phyloP scores from a whole-genome alignment of 2,888 invertebrate genomes.

The Drosophila barbarae region DNA sequence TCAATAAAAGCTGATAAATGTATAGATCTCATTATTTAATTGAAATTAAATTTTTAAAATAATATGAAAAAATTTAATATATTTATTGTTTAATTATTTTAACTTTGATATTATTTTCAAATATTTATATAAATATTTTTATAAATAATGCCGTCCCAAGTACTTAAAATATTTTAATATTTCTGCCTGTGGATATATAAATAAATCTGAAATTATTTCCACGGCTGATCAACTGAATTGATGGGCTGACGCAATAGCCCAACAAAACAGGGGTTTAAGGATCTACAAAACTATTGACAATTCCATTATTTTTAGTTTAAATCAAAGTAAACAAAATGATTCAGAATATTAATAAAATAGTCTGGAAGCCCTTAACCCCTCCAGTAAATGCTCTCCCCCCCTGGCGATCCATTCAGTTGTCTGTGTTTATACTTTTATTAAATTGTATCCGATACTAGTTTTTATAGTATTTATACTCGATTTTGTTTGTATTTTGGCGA shows the following conservation, averaged over 20 bases:
- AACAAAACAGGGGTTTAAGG: neutral
- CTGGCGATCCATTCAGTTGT: conserved; percentile 1
- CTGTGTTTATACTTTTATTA: conserved; percentile 13
- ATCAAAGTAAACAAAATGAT: conserved; percentile 2
- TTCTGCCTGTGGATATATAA: too few species aligned
- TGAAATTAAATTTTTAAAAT: too few species aligned
- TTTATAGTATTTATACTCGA: conserved; percentile 10
- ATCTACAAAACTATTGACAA: neutral
- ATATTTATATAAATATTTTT: too few species aligned
- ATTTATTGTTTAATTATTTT: too few species aligned
- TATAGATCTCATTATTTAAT: too few species aligned
- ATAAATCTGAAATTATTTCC: neutral
- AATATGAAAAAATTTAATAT: too few species aligned
- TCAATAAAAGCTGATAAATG: too few species aligned
- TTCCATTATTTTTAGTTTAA: neutral
- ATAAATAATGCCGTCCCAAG: too few species aligned
- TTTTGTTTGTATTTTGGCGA: conserved; percentile 51
- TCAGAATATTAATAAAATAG: neutral
- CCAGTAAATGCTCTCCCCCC: neutral
- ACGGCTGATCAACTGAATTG: conserved; percentile 8
- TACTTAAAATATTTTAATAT: too few species aligned
- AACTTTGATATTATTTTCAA: too few species aligned
- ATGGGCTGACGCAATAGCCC: neutral
- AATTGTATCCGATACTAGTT: conserved; percentile 29
- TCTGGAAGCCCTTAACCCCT: neutral